These are phyloP conservation scores for Erebia palarica DNA, from an alignment of 2,888 invertebrate species.

Conservation along the genomic window DNA sequence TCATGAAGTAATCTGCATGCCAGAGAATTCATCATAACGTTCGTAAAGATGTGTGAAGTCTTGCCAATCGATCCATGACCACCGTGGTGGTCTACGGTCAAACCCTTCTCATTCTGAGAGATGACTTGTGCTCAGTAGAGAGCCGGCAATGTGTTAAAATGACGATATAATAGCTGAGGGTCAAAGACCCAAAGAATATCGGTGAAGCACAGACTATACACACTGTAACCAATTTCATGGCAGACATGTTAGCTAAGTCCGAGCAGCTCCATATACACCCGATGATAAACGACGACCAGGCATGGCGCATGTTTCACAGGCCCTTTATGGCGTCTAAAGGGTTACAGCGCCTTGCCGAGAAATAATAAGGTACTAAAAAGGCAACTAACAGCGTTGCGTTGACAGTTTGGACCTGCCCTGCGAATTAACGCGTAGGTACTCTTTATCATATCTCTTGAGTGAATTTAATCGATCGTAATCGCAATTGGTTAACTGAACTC, in stretches of 20 bases:
- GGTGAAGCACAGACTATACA: background rate
- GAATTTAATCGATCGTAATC: background rate
- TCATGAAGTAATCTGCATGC: too few species aligned
- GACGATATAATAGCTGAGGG: background rate
- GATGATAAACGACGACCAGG: slow-evolving; percentile 38
- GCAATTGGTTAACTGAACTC: background rate
- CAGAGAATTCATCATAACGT: too few species aligned
- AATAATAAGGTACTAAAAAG: slow-evolving; percentile 39
- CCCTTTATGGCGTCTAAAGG: slow-evolving; percentile 38
- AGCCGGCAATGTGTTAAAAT: too few species aligned
- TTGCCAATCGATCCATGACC: too few species aligned
- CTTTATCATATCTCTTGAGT: background rate
- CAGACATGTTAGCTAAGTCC: slow-evolving; percentile 32
- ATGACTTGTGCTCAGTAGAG: too few species aligned
- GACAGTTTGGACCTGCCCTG: slow-evolving; percentile 31
- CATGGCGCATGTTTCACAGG: slow-evolving; percentile 31
- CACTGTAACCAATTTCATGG: slow-evolving; percentile 32
- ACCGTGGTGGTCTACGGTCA: too few species aligned
- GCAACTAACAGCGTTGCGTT: slow-evolving; percentile 35
- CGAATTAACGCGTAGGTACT: slow-evolving; percentile 25
- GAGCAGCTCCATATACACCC: slow-evolving; percentile 37
- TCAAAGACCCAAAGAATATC: background rate
- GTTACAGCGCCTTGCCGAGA: slow-evolving; percentile 38
- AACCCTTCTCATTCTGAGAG: too few species aligned
- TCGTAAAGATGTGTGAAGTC: too few species aligned